Evolutionary conservation across 2,797 vertebrate genomes (phyloP), one percentile per base, ranked within the genome.

Genomic region (Microcaecilia unicolor): DNA sequence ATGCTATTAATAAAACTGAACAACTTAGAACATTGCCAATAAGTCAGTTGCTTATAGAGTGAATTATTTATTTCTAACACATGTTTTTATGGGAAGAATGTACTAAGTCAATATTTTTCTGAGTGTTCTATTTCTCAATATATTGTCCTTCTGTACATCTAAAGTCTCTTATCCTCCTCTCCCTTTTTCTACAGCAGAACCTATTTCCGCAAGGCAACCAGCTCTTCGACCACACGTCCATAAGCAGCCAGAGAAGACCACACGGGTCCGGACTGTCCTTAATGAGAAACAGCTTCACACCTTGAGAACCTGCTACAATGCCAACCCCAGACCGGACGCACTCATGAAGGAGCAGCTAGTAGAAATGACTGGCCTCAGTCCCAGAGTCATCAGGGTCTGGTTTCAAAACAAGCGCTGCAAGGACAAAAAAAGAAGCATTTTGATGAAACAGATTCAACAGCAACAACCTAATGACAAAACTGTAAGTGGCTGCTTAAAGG

Each of bases 381-480:
- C 92, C 15, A 74, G 91, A 7, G 91, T 94, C 44, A 95, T 94
- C 72, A 77, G 92, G 35, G 92, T 94, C 55, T 95, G 92, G 92
- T 95, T 95, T 84, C 92, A 95, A 64, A 94, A 95, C 75, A 95
- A 95, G 70, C 61, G 91, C 6, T 95, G 92, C 78, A 95, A 95
- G 54, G 92, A 95, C 78, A 95, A 95, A 69, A 95, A 95, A 44
- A 74, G 88, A 45, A 91, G 87, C 66, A 78, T 93, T 31, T 78
- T 96, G 66, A 95, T 96, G 85, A 96, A 96, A 44, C 92, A 96
- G 44, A 83, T 96, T 21, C 91, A 94, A 58, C 90, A 91, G 40
- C 91, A 96, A 61, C 89, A 92, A 40, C 88, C 89, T 40, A 94
- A 90, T 49, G 91, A 96, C 76, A 96, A 96, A 79, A 90, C 92